Evolutionary conservation across 53 echinoderm and acorn worm genomes (phyloP).

Genomic region (Pentamera pediparva): DNA sequence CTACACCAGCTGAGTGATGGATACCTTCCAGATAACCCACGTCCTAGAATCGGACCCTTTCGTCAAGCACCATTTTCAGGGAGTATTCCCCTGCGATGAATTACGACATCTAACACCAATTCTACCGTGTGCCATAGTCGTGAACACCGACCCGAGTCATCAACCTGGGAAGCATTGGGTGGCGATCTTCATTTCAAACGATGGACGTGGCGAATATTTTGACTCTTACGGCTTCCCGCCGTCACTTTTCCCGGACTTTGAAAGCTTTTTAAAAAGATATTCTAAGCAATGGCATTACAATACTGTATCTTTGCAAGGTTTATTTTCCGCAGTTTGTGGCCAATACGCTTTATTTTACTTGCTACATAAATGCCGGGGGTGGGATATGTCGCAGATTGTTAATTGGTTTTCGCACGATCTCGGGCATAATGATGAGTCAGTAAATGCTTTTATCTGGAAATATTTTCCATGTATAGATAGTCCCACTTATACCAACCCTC

Average conservation of each 20-base stretch:
- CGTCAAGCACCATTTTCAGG: background rate
- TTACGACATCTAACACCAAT: background rate
- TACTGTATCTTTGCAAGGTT: constrained; percentile 21
- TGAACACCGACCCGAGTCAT: constrained; percentile 42
- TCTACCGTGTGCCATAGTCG: constrained; percentile 46
- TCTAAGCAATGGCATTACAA: background rate
- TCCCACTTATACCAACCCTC: background rate
- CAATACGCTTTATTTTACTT: constrained; percentile 44
- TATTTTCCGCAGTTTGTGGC: constrained; percentile 53
- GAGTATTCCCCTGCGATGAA: constrained; percentile 12
- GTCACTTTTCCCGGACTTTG: background rate
- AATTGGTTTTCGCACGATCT: background rate
- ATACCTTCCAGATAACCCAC: constrained; percentile 5
- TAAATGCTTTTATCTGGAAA: background rate
- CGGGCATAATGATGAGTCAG: background rate
- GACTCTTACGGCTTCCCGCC: constrained; percentile 55
- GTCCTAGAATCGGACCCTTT: constrained; percentile 3
- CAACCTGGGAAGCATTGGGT: constrained; percentile 60
- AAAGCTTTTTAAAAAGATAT: constrained; percentile 14
- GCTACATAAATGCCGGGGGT: constrained; percentile 10
- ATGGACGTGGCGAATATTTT: constrained; percentile 48
- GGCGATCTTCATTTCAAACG: constrained; percentile 31
- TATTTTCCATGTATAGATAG: background rate
- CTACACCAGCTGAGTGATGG: constrained; percentile 20
- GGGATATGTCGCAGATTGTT: background rate